Conservation (phyloP, 2,888 invertebrate species). For the Hirtodrosophila duncani region DNA sequence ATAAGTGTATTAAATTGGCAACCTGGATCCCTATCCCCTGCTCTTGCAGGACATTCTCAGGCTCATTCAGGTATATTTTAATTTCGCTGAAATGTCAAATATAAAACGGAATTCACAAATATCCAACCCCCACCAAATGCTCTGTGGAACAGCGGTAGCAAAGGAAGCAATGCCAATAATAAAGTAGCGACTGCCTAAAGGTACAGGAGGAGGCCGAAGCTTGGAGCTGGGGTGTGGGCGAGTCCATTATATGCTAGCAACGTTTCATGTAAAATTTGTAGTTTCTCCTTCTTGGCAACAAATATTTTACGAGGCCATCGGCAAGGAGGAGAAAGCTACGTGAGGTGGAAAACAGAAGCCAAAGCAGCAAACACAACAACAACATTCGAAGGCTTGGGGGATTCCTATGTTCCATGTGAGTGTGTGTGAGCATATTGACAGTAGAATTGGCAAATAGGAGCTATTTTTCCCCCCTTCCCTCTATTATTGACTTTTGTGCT, state of each 20-base stretch:
- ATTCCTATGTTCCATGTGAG: conserved; percentile 1
- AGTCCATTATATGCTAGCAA: too few relatives aligned
- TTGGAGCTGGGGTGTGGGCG: conserved; percentile 8
- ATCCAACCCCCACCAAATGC: background rate
- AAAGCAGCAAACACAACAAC: conserved; percentile 12
- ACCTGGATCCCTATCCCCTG: conserved; percentile 19
- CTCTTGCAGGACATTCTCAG: conserved; percentile 21
- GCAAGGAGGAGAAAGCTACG: too few relatives aligned
- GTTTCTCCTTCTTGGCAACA: conserved; percentile 35
- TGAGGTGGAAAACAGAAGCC: conserved; percentile 22
- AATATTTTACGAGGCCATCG: conserved; percentile 30
- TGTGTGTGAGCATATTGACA: conserved; percentile 43
- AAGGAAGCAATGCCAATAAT: conserved; percentile 31
- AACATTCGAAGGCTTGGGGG: conserved; percentile 1
- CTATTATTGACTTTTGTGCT: conserved; percentile 34
- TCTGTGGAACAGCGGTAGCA: background rate
- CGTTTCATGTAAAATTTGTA: conserved; percentile 39
- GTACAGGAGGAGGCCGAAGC: too few relatives aligned
- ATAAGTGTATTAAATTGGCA: conserved; percentile 52
- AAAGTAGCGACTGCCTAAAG: conserved; percentile 23
- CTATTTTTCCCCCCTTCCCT: too few relatives aligned
- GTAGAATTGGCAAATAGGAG: conserved; percentile 47
- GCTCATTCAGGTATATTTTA: conserved; percentile 38
- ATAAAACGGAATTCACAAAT: conserved; percentile 18
- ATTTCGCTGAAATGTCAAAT: conserved; percentile 45